Evolutionary conservation across 2,888 invertebrate genomes (phyloP).

Genomic region (Trissolcus brochymenae): DNA sequence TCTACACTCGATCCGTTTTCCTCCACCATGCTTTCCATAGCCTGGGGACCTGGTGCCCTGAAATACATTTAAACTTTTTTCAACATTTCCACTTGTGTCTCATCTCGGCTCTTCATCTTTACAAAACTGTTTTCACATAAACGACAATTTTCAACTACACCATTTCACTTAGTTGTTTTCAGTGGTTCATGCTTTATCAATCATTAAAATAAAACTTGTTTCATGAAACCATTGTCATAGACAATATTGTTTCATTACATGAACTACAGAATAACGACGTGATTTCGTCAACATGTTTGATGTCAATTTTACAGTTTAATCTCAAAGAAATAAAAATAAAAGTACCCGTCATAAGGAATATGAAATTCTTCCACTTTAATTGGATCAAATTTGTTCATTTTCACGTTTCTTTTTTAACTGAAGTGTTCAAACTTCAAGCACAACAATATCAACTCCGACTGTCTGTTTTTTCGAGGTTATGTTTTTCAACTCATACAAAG

Average conservation of each 20-base stretch:
- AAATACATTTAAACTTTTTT: slow-evolving; percentile 62
- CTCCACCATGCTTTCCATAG: slow-evolving; percentile 95
- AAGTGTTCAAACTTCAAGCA: not conserved
- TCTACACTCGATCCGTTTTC: slow-evolving; percentile 86
- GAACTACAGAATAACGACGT: no score
- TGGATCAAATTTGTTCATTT: not conserved
- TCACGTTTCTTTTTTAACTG: not conserved
- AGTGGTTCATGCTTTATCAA: no score
- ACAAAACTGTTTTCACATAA: slow-evolving; percentile 1
- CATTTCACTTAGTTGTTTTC: no score
- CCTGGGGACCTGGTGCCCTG: slow-evolving; percentile 80
- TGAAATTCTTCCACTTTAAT: not conserved
- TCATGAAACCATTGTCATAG: no score
- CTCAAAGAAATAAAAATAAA: not conserved
- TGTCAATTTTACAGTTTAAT: not conserved
- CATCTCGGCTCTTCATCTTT: not conserved
- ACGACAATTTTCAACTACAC: not conserved
- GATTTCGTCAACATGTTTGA: no score
- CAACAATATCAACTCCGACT: not conserved
- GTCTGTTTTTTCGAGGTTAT: not conserved
- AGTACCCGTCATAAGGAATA: not conserved
- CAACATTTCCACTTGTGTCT: slow-evolving; percentile 20
- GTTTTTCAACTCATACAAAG: slow-evolving; percentile 1
- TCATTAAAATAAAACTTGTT: no score
- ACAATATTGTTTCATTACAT: no score